Evolutionary conservation across 2,888 invertebrate genomes (phyloP).

Genomic region (Lumbricus terrestris): DNA sequence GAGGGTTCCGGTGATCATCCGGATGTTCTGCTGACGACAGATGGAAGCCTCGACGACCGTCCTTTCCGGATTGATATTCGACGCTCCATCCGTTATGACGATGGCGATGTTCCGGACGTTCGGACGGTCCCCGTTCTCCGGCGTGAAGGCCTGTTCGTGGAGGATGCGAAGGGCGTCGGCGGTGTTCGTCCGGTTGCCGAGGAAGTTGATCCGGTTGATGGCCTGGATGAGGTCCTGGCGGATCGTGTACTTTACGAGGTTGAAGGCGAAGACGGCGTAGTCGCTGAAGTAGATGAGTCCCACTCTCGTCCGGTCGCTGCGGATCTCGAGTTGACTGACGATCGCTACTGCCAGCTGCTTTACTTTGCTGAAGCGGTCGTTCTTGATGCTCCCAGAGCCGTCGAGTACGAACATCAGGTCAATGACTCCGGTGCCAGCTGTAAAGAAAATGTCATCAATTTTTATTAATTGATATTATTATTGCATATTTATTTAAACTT

Average conservation of each 20-base stretch:
- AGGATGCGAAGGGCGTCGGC: slow-evolving; percentile 47
- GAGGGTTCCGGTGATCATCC: slow-evolving; percentile 23
- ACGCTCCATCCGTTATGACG: slow-evolving; percentile 50
- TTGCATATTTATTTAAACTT: too few relatives aligned
- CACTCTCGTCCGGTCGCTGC: slow-evolving; percentile 41
- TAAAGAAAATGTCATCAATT: not conserved
- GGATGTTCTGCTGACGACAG: not conserved
- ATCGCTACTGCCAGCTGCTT: slow-evolving; percentile 28
- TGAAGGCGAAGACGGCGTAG: slow-evolving; percentile 43
- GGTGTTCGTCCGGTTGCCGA: slow-evolving; percentile 48
- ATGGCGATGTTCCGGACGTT: slow-evolving; percentile 47
- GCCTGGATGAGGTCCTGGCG: slow-evolving; percentile 44
- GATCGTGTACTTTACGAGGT: slow-evolving; percentile 43
- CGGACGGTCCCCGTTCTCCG: slow-evolving; percentile 45
- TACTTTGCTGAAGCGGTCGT: slow-evolving; percentile 31
- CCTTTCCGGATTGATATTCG: slow-evolving; percentile 48
- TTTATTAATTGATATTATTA: too few relatives aligned
- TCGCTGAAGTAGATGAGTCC: slow-evolving; percentile 37
- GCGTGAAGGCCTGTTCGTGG: slow-evolving; percentile 44
- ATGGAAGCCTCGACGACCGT: slow-evolving; percentile 49
- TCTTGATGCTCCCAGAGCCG: slow-evolving; percentile 34
- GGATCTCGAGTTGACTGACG: slow-evolving; percentile 38
- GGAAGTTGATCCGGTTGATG: slow-evolving; percentile 43
- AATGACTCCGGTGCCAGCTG: slow-evolving; percentile 35
- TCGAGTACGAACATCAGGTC: slow-evolving; percentile 39